Percentiles rank a stretch among this genome's conserved stretches.
phyloP scores from a whole-genome alignment of 2,797 vertebrate species.

The Mionectes olivaceus region DNA sequence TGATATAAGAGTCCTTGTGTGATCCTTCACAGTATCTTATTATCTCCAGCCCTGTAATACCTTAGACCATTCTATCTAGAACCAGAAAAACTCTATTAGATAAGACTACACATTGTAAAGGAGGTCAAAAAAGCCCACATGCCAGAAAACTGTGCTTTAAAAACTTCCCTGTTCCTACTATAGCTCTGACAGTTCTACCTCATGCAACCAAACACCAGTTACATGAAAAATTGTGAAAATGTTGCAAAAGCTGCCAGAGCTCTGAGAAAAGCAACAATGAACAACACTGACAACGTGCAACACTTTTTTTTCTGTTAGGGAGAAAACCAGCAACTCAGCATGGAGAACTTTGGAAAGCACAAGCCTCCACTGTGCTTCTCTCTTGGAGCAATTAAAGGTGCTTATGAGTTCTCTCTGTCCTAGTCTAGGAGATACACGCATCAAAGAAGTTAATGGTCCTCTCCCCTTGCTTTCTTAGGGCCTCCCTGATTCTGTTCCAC shows the following conservation, averaged over 20 bases:
- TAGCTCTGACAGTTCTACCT: neutral
- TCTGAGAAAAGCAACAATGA: neutral
- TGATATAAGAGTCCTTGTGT: neutral
- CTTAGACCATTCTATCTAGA: neutral
- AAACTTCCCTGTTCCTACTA: neutral
- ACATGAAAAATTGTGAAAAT: neutral
- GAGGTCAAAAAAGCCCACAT: neutral
- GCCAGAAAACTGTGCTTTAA: neutral
- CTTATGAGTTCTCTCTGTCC: neutral
- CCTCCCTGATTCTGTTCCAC: neutral
- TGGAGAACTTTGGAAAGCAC: neutral
- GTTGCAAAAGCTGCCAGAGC: neutral
- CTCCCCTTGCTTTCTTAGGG: neutral
- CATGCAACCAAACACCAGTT: neutral
- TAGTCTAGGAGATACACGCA: neutral
- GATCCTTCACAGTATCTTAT: neutral
- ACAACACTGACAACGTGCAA: neutral
- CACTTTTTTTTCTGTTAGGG: neutral
- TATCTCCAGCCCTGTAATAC: neutral
- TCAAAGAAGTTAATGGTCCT: neutral
- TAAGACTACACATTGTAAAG: neutral
- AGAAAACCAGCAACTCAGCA: neutral
- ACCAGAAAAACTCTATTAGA: neutral
- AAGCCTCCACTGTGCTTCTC: neutral
- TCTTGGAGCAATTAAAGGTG: neutral